Percentiles rank a stretch among this genome's conserved stretches.
Conservation (phyloP, 1,140 invertebrate species). For the Aphelenchoides avenae region DNA sequence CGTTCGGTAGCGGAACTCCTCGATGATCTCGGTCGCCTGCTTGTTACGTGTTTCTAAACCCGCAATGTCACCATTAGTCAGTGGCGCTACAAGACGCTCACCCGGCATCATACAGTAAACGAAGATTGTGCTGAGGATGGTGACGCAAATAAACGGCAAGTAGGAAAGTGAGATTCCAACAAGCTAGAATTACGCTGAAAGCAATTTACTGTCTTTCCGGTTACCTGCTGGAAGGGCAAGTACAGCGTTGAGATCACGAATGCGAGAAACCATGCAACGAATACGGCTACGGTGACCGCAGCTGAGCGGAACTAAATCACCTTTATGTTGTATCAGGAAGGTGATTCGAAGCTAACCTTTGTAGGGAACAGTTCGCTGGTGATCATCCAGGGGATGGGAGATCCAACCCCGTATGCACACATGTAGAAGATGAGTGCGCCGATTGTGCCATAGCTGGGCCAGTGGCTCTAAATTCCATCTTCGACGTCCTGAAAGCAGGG, state of each 20-base stretch:
- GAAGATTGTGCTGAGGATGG: conserved; percentile 37
- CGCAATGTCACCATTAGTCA: background rate
- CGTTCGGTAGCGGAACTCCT: conserved; percentile 41
- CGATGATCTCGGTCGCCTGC: conserved; percentile 31
- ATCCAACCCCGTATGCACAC: conserved; percentile 55
- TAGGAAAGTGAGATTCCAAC: conserved; percentile 53
- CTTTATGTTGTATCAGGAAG: background rate
- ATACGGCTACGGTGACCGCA: conserved; percentile 52
- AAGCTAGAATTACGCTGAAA: conserved; percentile 40
- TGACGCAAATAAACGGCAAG: conserved; percentile 54
- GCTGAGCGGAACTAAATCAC: conserved; percentile 36
- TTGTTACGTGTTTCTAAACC: conserved; percentile 41
- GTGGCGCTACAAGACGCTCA: conserved; percentile 12
- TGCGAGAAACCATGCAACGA: conserved; percentile 53
- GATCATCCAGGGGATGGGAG: conserved; percentile 57
- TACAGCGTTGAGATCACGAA: conserved; percentile 54
- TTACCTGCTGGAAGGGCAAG: conserved; percentile 55
- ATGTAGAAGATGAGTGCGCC: conserved; percentile 52
- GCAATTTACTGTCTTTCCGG: background rate
- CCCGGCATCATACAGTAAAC: conserved; percentile 52
- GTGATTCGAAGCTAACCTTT: conserved; percentile 17
- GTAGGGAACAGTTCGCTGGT: conserved; percentile 50
- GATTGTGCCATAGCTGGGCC: conserved; percentile 51
- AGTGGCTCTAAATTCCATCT: too few relatives aligned
- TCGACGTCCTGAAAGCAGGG: conserved; percentile 32